Percentiles rank a stretch among this genome's conserved stretches.
phyloP scores from a whole-genome alignment of 2,113 vertebrate genomes.

The Alethe castanea region DNA sequence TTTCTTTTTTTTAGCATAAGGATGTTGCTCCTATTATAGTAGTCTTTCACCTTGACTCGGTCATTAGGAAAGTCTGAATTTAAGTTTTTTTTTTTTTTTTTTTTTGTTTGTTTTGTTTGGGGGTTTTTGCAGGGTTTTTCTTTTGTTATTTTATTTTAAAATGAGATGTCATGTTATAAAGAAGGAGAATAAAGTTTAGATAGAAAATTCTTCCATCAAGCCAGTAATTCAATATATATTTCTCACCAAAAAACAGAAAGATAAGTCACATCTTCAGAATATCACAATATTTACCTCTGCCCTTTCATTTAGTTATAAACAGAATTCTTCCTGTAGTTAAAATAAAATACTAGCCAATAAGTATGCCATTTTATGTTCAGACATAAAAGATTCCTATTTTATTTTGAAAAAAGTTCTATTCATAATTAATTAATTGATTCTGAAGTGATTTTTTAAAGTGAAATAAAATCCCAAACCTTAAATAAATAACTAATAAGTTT shows the following conservation, averaged over 20 bases:
- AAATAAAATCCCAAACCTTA: not conserved
- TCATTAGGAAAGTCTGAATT: not conserved
- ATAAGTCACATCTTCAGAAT: not conserved
- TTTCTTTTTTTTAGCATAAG: not conserved
- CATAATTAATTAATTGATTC: not conserved
- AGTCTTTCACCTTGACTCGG: not conserved
- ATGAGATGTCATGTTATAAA: not conserved
- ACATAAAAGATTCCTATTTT: not conserved
- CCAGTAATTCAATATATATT: not conserved
- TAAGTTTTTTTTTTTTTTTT: not conserved
- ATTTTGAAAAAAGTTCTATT: not conserved
- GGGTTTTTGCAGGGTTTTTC: rapidly evolving
- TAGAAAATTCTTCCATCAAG: not conserved
- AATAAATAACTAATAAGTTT: not conserved
- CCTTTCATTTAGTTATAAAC: not conserved
- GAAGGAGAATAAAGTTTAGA: not conserved
- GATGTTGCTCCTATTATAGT: not conserved
- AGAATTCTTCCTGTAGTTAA: not conserved
- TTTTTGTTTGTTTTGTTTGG: not conserved
- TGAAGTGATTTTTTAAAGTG: not conserved
- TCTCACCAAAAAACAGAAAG: not conserved
- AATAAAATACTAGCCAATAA: not conserved
- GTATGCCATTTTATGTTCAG: not conserved
- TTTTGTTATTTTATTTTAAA: not conserved
- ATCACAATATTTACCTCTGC: not conserved